Evolutionary conservation across 2,113 vertebrate genomes (phyloP).

Genomic region (Grammomys dolichurus): DNA sequence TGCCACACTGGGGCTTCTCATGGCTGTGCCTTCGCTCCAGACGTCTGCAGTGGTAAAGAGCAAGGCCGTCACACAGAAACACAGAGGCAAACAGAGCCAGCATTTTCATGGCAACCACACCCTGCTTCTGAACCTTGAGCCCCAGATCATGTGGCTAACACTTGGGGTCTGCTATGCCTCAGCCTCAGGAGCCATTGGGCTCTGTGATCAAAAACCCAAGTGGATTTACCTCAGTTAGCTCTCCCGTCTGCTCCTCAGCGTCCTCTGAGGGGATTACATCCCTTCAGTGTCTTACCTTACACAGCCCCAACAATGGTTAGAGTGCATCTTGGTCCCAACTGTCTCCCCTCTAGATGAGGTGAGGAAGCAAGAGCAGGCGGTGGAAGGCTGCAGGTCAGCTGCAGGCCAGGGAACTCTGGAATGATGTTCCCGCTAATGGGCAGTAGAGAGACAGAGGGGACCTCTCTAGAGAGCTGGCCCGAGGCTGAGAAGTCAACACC

Average conservation of each 20-base stretch:
- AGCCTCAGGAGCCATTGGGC: background rate
- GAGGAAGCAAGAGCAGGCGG: background rate
- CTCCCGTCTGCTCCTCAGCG: background rate
- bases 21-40: background rate
- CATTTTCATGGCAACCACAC: rapidly evolving
- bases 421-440: background rate
- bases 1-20: background rate
- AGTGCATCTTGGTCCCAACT: background rate
- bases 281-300: background rate
- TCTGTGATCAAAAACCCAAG: background rate
- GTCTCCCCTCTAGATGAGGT: background rate
- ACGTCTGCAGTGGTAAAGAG: background rate
- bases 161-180: background rate
- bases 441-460: background rate
- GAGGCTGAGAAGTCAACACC: background rate
- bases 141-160: background rate
- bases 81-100: background rate
- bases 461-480: background rate
- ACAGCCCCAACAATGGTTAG: background rate
- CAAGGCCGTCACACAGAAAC: background rate
- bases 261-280: background rate
- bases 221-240: background rate
- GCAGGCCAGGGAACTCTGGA: background rate
- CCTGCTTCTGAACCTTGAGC: background rate
- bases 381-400: background rate